A percentile compares a stretch with the other conserved stretches of the same genome.
Conservation (phyloP, 2,888 invertebrate genomes). For the Steinernema scapterisci region DNA sequence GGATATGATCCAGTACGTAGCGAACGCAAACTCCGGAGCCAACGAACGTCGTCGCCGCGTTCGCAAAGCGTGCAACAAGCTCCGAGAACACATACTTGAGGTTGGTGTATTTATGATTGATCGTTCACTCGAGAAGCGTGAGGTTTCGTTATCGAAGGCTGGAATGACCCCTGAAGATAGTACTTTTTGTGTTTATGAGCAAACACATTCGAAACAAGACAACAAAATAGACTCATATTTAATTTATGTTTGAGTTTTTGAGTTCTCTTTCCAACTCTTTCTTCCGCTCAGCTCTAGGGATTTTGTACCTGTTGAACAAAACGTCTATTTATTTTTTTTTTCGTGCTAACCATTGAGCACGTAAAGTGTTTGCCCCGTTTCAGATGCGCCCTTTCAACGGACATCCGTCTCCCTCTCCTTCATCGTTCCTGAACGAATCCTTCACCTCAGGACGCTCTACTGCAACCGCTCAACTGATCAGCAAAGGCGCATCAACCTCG, state of each 20-base stretch:
- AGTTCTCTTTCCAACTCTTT: too few relatives aligned
- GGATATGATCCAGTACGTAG: conserved; percentile 14
- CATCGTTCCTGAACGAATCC: conserved; percentile 10
- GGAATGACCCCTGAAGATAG: too few relatives aligned
- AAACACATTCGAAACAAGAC: too few relatives aligned
- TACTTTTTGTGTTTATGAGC: too few relatives aligned
- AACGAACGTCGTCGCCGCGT: conserved; percentile 22
- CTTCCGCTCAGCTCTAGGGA: too few relatives aligned
- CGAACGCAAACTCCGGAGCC: conserved; percentile 14
- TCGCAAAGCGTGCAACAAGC: conserved; percentile 22
- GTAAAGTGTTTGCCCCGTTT: background rate
- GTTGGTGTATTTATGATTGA: background rate
- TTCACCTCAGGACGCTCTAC: background rate
- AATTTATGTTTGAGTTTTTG: too few relatives aligned
- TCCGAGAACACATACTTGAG: conserved; percentile 21
- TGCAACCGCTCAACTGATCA: background rate
- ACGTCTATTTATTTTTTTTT: too few relatives aligned
- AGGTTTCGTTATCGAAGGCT: too few relatives aligned
- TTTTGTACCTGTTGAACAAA: too few relatives aligned
- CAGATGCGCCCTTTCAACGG: conserved; percentile 21
- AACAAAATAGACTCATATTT: too few relatives aligned
- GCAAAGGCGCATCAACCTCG: background rate
- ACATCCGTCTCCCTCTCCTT: background rate
- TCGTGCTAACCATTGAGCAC: too few relatives aligned
- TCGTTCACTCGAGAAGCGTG: background rate